Evolutionary conservation across 2,113 vertebrate species (phyloP), one percentile per base, ranked within the genome.

Genomic region (Pao palembangensis): DNA sequence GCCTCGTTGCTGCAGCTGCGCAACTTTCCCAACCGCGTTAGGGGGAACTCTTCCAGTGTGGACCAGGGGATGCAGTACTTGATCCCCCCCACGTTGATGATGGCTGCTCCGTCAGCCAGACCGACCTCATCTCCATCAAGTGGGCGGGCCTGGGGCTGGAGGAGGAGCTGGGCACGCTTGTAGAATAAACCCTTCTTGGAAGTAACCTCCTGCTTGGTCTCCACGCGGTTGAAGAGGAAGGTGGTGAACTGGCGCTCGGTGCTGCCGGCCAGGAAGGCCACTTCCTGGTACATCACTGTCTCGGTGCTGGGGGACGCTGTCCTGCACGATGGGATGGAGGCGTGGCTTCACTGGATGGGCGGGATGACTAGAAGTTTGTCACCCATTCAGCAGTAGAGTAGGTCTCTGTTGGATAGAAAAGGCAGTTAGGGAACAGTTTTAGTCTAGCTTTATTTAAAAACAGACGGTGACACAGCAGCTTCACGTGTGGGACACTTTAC

Each of bases 31-130:
- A 98, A 91, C 56, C 96, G 90, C 1, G 93, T 94, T 64, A 98
- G 82, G 6, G 96, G 96, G 74, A 95, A 98, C 78, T 95, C 91
- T 4, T 95, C 94, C 74, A 99, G 86, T 0, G 94, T 96, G 41
- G 93, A 94, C 96, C 96, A 99, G 7, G 95, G 94, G 80, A 99
- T 92, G 77, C 88, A 88, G 85, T 96, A 96, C 59, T 94, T 91
- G 81, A 96, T 95, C 14, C 96, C 96, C 4, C 96, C 96, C 20
- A 98, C 96, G 0, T 98, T 98, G 84, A 98, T 96, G 55, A 96
- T 95, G 80, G 94, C 93, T 4, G 88, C 90, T 4, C 87, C 72
- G 4, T 92, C 79, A 1, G 61, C 63, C 20, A 73, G 58, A 34
- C 67, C 69, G 0, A 65, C 49, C 18, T 78, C 50, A 64, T 72